Evolutionary conservation across 2,888 invertebrate species (phyloP).

Genomic region (Aspidiotus rigidus): DNA sequence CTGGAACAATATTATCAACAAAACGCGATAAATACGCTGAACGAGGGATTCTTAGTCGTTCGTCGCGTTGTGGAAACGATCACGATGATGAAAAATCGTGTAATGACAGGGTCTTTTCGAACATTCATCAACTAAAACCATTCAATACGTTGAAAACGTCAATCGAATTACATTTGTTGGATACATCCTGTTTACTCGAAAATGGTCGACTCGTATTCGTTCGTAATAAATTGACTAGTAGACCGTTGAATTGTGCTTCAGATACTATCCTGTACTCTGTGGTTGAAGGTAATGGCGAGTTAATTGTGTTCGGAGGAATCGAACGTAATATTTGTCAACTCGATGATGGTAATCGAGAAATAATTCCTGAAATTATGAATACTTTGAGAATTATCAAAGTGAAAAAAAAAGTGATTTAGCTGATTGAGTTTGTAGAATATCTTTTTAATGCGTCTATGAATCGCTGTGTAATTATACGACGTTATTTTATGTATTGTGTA

Average conservation of each 20-base stretch:
- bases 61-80: constrained; percentile 11
- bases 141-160: constrained; percentile 17
- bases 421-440: too few relatives aligned
- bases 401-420: constrained; percentile 19
- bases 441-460: too few relatives aligned
- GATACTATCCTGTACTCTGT: constrained; percentile 84
- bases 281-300: constrained; percentile 79
- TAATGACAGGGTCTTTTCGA: constrained; percentile 5
- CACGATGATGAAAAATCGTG: constrained; percentile 15
- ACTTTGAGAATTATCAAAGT: constrained; percentile 23
- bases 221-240: constrained; percentile 13
- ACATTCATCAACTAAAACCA: constrained; percentile 11
- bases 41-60: constrained; percentile 37
- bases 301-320: constrained; percentile 94
- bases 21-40: constrained; percentile 48
- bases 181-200: constrained; percentile 16
- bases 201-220: constrained; percentile 3
- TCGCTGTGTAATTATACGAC: too few relatives aligned
- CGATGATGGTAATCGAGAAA: constrained; percentile 32
- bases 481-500: too few relatives aligned
- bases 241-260: constrained; percentile 56
- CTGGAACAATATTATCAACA: constrained; percentile 5
- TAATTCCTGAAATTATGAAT: constrained; percentile 22
- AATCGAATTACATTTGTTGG: constrained; percentile 21
- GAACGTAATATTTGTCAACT: constrained; percentile 53